phyloP scores from a whole-genome alignment of 2,888 invertebrate species.

The Eupithecia exiguata region DNA sequence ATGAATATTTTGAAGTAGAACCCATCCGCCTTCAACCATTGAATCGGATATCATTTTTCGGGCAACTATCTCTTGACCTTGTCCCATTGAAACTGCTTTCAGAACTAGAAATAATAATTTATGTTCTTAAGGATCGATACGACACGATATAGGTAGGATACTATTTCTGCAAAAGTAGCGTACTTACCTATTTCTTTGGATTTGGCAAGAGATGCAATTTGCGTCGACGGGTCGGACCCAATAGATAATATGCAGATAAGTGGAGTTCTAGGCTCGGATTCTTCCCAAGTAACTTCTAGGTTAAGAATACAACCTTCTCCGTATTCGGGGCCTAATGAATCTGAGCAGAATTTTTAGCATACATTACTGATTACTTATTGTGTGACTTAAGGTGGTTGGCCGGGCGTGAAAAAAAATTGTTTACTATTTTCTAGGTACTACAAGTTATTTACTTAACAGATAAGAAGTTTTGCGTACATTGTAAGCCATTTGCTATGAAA shows the following conservation, averaged over 20 bases:
- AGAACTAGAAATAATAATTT: slow-evolving; percentile 77
- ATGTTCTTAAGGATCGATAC: not conserved
- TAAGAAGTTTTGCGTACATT: no score
- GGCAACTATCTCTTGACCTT: slow-evolving; percentile 96
- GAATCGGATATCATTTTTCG: slow-evolving; percentile 91
- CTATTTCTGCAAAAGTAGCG: not conserved
- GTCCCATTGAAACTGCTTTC: slow-evolving; percentile 97
- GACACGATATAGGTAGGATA: not conserved
- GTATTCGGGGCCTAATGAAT: slow-evolving; percentile 93
- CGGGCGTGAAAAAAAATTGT: no score
- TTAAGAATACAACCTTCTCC: slow-evolving; percentile 97
- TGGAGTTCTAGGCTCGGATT: slow-evolving; percentile 94
- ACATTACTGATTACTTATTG: not conserved
- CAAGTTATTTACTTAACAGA: no score
- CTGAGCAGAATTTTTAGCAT: slow-evolving; percentile 64
- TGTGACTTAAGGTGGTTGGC: no score
- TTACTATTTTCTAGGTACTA: no score
- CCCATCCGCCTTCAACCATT: slow-evolving; percentile 94
- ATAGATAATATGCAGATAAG: slow-evolving; percentile 96
- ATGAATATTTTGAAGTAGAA: slow-evolving; percentile 97
- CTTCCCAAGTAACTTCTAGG: slow-evolving; percentile 94
- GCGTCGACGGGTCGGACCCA: slow-evolving; percentile 98
- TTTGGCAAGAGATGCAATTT: slow-evolving; percentile 94
- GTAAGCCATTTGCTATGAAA: no score
- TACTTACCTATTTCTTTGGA: slow-evolving; percentile 90